Percentiles rank a stretch among this genome's conserved stretches.
Conservation (phyloP, 2,113 vertebrate species). For the Trinectes maculatus region DNA sequence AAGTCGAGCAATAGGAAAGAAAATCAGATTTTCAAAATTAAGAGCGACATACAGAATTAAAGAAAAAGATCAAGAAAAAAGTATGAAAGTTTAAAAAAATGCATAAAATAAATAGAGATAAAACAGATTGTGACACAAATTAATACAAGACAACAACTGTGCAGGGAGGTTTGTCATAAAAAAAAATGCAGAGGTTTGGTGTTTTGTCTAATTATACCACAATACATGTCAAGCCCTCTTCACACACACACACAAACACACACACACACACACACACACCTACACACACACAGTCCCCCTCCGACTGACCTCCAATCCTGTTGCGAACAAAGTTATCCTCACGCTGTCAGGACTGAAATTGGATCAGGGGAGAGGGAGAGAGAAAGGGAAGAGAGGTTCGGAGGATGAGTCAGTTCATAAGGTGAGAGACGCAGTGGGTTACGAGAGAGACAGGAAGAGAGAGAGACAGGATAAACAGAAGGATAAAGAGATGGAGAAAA, state of each 20-base stretch:
- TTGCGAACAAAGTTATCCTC: constrained; percentile 56
- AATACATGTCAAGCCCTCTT: constrained; percentile 17
- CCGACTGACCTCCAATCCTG: constrained; percentile 41
- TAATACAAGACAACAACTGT: neutral
- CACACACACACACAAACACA: neutral
- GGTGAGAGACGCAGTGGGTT: neutral
- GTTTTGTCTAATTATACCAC: constrained; percentile 8
- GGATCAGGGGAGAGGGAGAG: constrained; percentile 28
- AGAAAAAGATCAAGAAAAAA: neutral
- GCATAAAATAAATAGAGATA: neutral
- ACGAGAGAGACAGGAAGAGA: neutral
- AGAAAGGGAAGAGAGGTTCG: constrained; percentile 13
- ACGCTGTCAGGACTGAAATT: constrained; percentile 46
- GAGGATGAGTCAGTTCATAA: constrained; percentile 43
- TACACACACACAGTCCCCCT: constrained; percentile 1
- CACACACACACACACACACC: constrained; percentile 4
- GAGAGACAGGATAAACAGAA: neutral
- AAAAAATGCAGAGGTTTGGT: neutral
- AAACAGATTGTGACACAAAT: neutral
- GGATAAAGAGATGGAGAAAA: neutral
- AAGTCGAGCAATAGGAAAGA: constrained; percentile 22
- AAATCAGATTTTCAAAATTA: neutral
- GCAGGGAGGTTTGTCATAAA: neutral
- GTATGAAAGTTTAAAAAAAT: neutral
- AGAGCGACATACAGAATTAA: neutral